Conservation (phyloP, 2,797 vertebrate genomes). For the Danio aesculapii region DNA sequence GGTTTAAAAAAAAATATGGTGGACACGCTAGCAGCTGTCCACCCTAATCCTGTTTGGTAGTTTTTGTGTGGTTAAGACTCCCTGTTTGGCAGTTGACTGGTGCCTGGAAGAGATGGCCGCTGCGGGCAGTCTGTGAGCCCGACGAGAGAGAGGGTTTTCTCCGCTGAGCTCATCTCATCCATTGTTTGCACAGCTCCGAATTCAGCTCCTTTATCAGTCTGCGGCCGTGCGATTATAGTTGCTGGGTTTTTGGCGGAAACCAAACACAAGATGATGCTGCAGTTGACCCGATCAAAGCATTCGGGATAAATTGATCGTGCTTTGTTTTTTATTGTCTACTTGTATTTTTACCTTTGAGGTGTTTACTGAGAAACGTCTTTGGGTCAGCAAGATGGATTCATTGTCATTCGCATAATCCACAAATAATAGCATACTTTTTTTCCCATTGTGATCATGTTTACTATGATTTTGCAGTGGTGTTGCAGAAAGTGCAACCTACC, state of each 20-base stretch:
- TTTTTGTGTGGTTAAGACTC: constrained; percentile 66
- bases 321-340: background rate
- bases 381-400: constrained; percentile 10
- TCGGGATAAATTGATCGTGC: constrained; percentile 5
- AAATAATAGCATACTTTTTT: background rate
- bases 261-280: background rate
- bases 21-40: constrained; percentile 80
- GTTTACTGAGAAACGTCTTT: background rate
- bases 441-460: too few relatives aligned
- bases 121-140: constrained; percentile 50
- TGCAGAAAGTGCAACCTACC: constrained; percentile 1
- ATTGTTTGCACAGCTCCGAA: constrained; percentile 47
- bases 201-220: constrained; percentile 56
- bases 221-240: constrained; percentile 24
- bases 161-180: constrained; percentile 54
- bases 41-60: constrained; percentile 70
- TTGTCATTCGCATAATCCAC: background rate
- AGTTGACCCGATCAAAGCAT: constrained; percentile 12
- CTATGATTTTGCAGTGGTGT: constrained; percentile 31
- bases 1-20: constrained; percentile 37
- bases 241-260: background rate
- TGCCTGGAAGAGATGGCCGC: constrained; percentile 56
- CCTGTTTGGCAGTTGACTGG: constrained; percentile 65
- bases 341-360: background rate
- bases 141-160: constrained; percentile 40